Conservation (phyloP, 2,113 vertebrate species). For the Lepus timidus region DNA sequence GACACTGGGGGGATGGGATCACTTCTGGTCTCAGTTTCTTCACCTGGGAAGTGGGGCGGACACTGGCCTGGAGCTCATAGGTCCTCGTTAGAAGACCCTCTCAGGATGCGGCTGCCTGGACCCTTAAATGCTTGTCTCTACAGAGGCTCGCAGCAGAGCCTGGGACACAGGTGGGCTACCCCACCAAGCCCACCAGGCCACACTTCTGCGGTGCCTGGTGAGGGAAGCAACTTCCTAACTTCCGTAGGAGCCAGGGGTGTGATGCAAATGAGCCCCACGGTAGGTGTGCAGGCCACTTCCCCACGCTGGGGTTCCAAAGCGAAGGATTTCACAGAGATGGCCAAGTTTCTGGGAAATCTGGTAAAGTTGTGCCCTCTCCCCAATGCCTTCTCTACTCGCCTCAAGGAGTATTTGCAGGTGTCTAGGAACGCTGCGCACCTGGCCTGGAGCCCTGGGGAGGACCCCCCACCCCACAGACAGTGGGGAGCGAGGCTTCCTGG, state of each 20-base stretch:
- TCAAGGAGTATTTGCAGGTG: background rate
- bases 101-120: background rate
- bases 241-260: background rate
- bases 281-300: background rate
- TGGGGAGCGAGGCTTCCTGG: background rate
- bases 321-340: background rate
- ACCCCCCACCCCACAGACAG: background rate
- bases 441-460: background rate
- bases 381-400: background rate
- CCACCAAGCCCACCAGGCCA: background rate
- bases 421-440: background rate
- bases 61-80: background rate
- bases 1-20: background rate
- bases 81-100: background rate
- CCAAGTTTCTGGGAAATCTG: conserved; percentile 25
- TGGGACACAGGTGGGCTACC: background rate
- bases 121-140: background rate
- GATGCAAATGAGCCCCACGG: background rate
- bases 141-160: background rate
- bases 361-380: background rate
- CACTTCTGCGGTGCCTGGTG: conserved; percentile 39
- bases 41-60: background rate
- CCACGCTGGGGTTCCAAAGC: background rate
- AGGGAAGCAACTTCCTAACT: conserved; percentile 36
- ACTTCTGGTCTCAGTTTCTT: background rate